Base-by-base conservation (phyloP, 2,888 invertebrate genomes). In the Incurvaria masculella region DNA sequence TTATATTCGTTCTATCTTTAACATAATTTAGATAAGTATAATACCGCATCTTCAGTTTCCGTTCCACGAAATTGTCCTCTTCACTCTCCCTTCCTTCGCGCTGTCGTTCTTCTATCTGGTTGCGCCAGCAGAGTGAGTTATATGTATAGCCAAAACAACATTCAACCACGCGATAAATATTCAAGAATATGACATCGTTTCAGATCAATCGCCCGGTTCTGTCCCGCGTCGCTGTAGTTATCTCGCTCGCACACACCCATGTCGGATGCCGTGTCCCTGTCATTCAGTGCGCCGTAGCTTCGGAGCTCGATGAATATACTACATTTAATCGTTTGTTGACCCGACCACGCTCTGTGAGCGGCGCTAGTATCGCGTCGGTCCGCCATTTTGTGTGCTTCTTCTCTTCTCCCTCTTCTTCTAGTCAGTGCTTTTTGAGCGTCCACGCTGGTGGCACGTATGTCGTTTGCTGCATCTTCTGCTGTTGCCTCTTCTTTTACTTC, bases 351-450 rank as follows among this genome's bases (percentile, higher is more conserved):
- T 64, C 56, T 54, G 42, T 55, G 56, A 55, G 56, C 58, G 69
- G 59, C 65, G 70, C 64, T 54, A 59, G 55, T 50, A 55, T 57
- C 51, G 54, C 55, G 3, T 4, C 4, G 3, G 66, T 60, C 69
- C 56, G 74, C 76, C 74, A 75, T 76, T 74, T 76, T 33, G 33
- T n/a, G n/a, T 33, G 4, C 33, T 33, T 11, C 8, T 33, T 33
- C 33, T 75, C 73, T 76, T 78, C 76, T 74, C 71, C 68, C 66
- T 72, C 67, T 63, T 69, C 69, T 64, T 54, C 58, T 56, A 62
- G 65, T 65, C 68, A 76, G 76, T 78, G 61, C 61, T 52, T 61
- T 53, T 56, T 60, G 55, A 61, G 58, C 61, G 68, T 69, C 61
- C 69, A 53, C 53, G 58, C 57, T 47, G 67, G 56, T 52, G 59